Evolutionary conservation across 2,888 invertebrate species (phyloP), one percentile per base, ranked within the genome.

Genomic region (Beris morrisii): DNA sequence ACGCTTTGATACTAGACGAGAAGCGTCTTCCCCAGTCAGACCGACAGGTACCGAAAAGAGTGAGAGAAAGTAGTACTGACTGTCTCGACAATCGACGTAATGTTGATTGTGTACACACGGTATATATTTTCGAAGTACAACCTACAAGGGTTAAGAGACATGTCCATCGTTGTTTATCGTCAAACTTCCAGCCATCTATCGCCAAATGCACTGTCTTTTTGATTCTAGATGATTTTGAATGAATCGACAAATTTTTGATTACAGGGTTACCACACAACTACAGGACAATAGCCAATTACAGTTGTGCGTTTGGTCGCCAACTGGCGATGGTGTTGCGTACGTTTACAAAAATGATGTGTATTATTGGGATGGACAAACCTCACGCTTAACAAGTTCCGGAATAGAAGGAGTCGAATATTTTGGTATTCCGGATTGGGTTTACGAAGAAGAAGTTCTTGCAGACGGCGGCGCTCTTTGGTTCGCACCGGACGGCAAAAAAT

Each of bases 391-490:
- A 1, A 78, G 75, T 6, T 85, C 86, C 65, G 91, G 91, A 1
- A 76, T 84, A 1, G 82, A 83, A 0, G 88, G 86, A 2, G 81
- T 86, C 44, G 82, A 93, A 61, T 94, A 89, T 78, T 91, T 92
- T 76, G 95, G 95, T 4, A 84, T 92, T 22, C 87, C 94, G 7
- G 95, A 96, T 78, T 96, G 96, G 96, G 88, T 95, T 45, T 96
- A 96, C 77, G 95, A 95, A 86, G 93, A 93, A 86, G 93, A 93
- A 79, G 88, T 93, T 11, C 81, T 93, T 61, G 84, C 84, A 61
- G 83, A 86, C 6, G 86, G 87, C 57, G 85, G 86, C 71, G 93
- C 93, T 0, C 74, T 92, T 71, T 94, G 93, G 93, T 90, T 92
- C 83, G 91, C 92, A 0, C 84, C 87, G 0, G 83, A 85, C 71